These are phyloP conservation scores for Schlechtendalia chinensis DNA, from an alignment of 1,140 invertebrate genomes.

Conservation along the genomic window DNA sequence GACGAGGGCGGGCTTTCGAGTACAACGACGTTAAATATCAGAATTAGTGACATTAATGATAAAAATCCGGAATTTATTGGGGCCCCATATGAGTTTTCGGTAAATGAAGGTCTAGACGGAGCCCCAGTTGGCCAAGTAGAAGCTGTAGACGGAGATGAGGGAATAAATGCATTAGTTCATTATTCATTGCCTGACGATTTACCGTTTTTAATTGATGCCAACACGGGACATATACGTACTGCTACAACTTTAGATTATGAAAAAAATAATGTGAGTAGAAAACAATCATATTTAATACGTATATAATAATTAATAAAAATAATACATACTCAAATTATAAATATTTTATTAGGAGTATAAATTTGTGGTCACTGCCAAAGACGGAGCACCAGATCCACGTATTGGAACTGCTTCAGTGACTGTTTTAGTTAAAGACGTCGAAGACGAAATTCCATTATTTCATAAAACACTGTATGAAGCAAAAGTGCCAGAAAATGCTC, in stretches of 20 bases:
- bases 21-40: conserved; percentile 80
- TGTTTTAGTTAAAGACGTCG: conserved; percentile 73
- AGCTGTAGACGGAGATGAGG: conserved; percentile 79
- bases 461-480: conserved; percentile 70
- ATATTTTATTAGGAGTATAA: conserved; percentile 64
- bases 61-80: conserved; percentile 79
- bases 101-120: conserved; percentile 74
- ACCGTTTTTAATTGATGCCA: conserved; percentile 74
- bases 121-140: conserved; percentile 74
- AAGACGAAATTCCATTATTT: conserved; percentile 83
- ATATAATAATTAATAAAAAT: neutral
- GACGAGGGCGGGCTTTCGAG: conserved; percentile 78
- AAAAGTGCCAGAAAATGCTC: conserved; percentile 77
- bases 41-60: conserved; percentile 86
- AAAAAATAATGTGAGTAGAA: conserved; percentile 64
- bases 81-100: conserved; percentile 74
- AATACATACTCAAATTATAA: neutral
- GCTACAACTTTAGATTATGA: conserved; percentile 80
- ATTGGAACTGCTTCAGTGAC: conserved; percentile 83
- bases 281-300: neutral
- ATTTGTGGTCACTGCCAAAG: conserved; percentile 84
- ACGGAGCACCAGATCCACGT: conserved; percentile 79
- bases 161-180: conserved; percentile 62
- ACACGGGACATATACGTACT: conserved; percentile 76
- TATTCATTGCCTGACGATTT: conserved; percentile 70